phyloP scores from a whole-genome alignment of 2,888 invertebrate species.

The Helleia helle region DNA sequence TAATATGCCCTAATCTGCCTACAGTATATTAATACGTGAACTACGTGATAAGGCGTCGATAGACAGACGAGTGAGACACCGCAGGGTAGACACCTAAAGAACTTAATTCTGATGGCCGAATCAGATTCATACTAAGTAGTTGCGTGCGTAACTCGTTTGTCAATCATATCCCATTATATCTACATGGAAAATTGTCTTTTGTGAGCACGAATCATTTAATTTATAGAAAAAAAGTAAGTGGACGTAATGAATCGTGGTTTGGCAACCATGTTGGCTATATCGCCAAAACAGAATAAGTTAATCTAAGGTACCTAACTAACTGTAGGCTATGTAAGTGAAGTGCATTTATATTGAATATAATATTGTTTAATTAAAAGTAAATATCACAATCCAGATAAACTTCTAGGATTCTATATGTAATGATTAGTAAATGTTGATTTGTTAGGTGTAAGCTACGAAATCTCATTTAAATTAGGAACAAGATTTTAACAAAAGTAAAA shows the following conservation, averaged over 20 bases:
- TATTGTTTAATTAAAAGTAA: slow-evolving; percentile 30
- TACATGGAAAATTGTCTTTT: slow-evolving; percentile 57
- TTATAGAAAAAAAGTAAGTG: slow-evolving; percentile 22
- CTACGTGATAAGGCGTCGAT: slow-evolving; percentile 22
- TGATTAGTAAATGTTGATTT: slow-evolving; percentile 25
- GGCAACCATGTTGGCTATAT: slow-evolving; percentile 66
- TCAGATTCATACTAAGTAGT: no score
- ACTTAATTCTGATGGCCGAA: no score
- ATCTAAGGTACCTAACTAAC: neutral
- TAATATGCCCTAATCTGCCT: slow-evolving; percentile 28
- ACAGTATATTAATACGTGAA: slow-evolving; percentile 29
- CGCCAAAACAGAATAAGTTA: slow-evolving; percentile 31
- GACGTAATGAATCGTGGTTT: slow-evolving; percentile 53
- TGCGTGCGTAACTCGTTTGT: neutral
- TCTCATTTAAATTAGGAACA: slow-evolving; percentile 11
- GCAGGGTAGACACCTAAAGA: no score
- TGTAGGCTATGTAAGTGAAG: neutral
- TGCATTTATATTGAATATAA: neutral
- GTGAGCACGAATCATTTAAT: slow-evolving; percentile 51
- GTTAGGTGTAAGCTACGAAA: neutral
- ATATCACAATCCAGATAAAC: slow-evolving; percentile 57
- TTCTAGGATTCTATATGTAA: slow-evolving; percentile 37
- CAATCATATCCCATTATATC: slow-evolving; percentile 10
- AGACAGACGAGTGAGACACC: slow-evolving; percentile 7
- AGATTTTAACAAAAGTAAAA: slow-evolving; percentile 11